Evolutionary conservation across 2,113 vertebrate genomes (phyloP).

Genomic region (Phocoena sinus): DNA sequence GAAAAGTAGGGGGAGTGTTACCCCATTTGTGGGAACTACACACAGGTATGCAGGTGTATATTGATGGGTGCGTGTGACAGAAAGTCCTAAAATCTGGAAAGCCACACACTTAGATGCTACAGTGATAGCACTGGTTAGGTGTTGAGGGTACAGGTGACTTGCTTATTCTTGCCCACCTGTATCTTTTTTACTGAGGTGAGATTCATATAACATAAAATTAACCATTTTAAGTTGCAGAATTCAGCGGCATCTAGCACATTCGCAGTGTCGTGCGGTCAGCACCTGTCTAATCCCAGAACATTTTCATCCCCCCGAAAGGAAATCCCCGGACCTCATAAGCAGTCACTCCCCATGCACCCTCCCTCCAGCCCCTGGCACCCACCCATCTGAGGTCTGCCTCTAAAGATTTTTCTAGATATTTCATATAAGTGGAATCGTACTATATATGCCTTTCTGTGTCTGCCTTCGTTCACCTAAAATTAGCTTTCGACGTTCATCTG

Average conservation of each 20-base stretch:
- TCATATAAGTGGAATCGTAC: not conserved
- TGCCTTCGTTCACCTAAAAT: not conserved
- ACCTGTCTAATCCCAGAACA: not conserved
- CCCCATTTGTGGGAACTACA: too few relatives aligned
- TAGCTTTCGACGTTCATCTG: accelerated
- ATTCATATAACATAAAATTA: not conserved
- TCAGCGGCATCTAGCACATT: not conserved
- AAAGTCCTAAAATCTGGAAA: not conserved
- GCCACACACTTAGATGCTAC: too few relatives aligned
- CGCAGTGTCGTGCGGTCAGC: not conserved
- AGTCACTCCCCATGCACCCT: too few relatives aligned
- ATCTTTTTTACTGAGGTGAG: not conserved
- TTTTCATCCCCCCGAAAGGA: not conserved
- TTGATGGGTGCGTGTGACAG: accelerated
- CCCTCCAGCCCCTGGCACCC: not conserved
- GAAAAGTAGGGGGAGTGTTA: not conserved
- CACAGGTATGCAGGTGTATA: not conserved
- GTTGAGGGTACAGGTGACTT: not conserved
- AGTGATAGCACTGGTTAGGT: accelerated
- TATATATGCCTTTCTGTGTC: accelerated
- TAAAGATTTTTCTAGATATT: too few relatives aligned
- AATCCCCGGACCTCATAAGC: too few relatives aligned
- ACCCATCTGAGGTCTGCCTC: not conserved
- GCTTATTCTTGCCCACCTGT: not conserved
- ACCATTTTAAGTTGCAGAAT: not conserved